phyloP scores from a whole-genome alignment of 2,888 invertebrate species.

The Hoplodrina ambigua region DNA sequence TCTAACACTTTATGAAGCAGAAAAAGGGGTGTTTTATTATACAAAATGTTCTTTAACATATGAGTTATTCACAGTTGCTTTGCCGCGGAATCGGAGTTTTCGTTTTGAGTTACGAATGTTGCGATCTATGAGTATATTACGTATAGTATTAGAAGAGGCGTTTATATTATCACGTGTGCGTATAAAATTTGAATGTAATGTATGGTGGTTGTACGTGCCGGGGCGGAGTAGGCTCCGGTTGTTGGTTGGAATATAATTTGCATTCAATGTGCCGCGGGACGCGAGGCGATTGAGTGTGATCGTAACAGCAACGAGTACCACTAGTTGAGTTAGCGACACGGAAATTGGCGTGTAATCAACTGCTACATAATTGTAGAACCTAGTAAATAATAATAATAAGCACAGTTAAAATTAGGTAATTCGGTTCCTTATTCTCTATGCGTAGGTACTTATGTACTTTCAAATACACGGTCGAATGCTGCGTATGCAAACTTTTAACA shows the following conservation, averaged over 20 bases:
- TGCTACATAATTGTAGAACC: not conserved
- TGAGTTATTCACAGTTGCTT: constrained; percentile 48
- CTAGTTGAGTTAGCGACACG: constrained; percentile 25
- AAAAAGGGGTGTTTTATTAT: constrained; percentile 62
- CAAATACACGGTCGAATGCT: no score
- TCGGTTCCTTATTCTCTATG: no score
- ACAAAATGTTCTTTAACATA: constrained; percentile 52
- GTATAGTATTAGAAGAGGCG: constrained; percentile 26
- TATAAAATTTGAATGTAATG: constrained; percentile 54
- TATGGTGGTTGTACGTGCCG: constrained; percentile 47
- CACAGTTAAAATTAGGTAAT: no score
- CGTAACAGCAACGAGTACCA: constrained; percentile 22
- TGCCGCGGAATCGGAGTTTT: constrained; percentile 18
- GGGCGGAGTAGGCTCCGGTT: constrained; percentile 45
- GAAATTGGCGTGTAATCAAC: constrained; percentile 28
- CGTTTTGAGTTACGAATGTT: constrained; percentile 16
- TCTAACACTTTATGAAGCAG: constrained; percentile 66
- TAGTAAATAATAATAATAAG: no score
- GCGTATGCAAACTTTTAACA: no score
- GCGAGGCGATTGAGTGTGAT: constrained; percentile 56
- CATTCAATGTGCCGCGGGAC: constrained; percentile 68
- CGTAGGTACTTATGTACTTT: no score
- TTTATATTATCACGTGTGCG: constrained; percentile 45
- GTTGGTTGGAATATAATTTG: constrained; percentile 68
- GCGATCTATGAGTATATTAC: constrained; percentile 12